Evolutionary conservation across 37 sponge, comb jelly and placozoan species (phyloP).

Genomic region (Diacarnus erythraeanus): DNA sequence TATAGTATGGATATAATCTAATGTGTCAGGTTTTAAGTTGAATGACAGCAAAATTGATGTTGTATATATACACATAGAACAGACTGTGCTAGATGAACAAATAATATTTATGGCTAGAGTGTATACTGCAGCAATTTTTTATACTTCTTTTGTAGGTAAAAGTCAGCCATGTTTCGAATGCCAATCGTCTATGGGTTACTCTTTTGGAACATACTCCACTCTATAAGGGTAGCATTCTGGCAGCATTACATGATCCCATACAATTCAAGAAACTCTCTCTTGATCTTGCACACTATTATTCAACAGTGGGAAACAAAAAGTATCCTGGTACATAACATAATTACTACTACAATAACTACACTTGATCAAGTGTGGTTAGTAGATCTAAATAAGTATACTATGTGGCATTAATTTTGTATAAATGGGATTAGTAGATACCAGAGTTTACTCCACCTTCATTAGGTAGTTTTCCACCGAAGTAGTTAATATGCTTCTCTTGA

Average conservation of each 20-base stretch:
- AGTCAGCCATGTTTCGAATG: constrained; percentile 43
- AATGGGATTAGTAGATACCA: no score
- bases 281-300: constrained; percentile 37
- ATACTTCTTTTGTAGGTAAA: constrained; percentile 8
- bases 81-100: not conserved
- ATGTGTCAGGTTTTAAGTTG: no score
- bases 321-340: constrained; percentile 16
- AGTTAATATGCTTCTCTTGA: no score
- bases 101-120: not conserved
- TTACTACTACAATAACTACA: not conserved
- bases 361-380: no score
- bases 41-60: no score
- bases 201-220: constrained; percentile 58
- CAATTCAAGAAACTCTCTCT: constrained; percentile 18
- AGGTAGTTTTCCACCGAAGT: no score
- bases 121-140: not conserved
- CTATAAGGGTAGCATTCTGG: constrained; percentile 26
- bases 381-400: no score
- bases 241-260: constrained; percentile 2
- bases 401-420: no score
- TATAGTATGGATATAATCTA: no score
- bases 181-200: constrained; percentile 65
- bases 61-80: no score
- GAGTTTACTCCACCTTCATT: no score
- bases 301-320: constrained; percentile 7